Conservation (phyloP, 2,113 vertebrate genomes). For the Dunckerocampus dactyliophorus region DNA sequence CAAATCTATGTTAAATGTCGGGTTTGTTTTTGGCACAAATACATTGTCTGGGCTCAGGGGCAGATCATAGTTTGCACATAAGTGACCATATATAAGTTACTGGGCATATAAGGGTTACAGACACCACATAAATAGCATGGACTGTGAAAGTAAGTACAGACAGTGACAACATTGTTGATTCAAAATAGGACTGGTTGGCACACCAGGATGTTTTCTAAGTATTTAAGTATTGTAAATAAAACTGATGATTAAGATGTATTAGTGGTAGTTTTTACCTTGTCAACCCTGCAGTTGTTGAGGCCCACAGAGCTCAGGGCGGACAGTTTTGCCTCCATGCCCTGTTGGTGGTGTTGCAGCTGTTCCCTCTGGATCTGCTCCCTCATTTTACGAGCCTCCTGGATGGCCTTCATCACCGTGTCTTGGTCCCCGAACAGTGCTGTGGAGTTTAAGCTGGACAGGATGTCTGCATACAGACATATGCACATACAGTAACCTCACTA, state of each 20-base stretch:
- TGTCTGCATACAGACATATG: slow-evolving; percentile 74
- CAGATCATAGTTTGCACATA: background rate
- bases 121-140: background rate
- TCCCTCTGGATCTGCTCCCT: slow-evolving; percentile 95
- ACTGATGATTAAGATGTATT: background rate
- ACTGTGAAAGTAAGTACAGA: background rate
- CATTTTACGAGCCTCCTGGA: slow-evolving; percentile 99
- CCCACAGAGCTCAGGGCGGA: slow-evolving; percentile 85
- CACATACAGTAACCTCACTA: background rate
- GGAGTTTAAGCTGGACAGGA: slow-evolving; percentile 98
- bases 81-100: background rate
- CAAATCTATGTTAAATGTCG: slow-evolving; percentile 8
- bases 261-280: slow-evolving; percentile 81
- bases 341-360: slow-evolving; percentile 87
- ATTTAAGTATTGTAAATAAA: background rate
- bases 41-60: slow-evolving; percentile 4
- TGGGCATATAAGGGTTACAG: background rate
- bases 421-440: slow-evolving; percentile 97
- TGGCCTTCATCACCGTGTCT: slow-evolving; percentile 99
- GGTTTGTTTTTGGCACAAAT: slow-evolving; percentile 1
- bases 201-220: background rate
- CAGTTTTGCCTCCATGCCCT: slow-evolving; percentile 89
- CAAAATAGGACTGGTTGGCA: background rate
- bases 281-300: slow-evolving; percentile 91
- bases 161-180: background rate